Percentiles rank a stretch among this genome's conserved stretches.
phyloP scores from a whole-genome alignment of 2,888 invertebrate species.

The Acheta domesticus region DNA sequence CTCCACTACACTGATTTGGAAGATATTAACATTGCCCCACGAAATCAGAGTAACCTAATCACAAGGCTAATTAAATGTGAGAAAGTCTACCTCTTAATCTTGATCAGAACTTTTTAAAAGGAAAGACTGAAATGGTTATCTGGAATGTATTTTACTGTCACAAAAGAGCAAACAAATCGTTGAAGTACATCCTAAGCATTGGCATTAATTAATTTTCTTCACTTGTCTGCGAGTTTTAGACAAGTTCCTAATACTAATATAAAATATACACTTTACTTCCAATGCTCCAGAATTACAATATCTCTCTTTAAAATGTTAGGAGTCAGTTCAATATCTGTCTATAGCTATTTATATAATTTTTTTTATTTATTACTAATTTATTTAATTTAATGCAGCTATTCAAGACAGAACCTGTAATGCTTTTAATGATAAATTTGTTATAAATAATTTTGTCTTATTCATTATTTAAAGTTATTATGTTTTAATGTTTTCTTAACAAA shows the following conservation, averaged over 20 bases:
- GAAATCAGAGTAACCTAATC: background rate
- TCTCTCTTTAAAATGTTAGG: background rate
- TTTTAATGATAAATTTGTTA: too few species aligned
- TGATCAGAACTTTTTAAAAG: background rate
- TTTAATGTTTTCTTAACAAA: too few species aligned
- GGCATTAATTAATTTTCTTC: background rate
- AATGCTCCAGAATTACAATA: background rate
- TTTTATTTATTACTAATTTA: too few species aligned
- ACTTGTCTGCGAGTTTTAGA: too few species aligned
- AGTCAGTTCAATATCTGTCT: too few species aligned
- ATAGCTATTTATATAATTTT: too few species aligned
- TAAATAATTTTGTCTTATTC: too few species aligned
- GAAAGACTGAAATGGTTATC: constrained; percentile 10
- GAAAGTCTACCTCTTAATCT: background rate
- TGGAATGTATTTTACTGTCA: background rate
- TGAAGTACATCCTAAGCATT: background rate
- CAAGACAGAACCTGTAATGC: too few species aligned
- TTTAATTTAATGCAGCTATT: too few species aligned
- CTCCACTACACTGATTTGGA: too few species aligned
- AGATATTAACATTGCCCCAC: background rate
- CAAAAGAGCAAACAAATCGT: background rate
- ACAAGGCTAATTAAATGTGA: background rate
- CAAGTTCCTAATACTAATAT: too few species aligned
- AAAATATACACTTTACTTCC: background rate
- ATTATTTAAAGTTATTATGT: too few species aligned